Evolutionary conservation across 1,140 invertebrate species (phyloP).

Genomic region (Caenorhabditis brenneri): DNA sequence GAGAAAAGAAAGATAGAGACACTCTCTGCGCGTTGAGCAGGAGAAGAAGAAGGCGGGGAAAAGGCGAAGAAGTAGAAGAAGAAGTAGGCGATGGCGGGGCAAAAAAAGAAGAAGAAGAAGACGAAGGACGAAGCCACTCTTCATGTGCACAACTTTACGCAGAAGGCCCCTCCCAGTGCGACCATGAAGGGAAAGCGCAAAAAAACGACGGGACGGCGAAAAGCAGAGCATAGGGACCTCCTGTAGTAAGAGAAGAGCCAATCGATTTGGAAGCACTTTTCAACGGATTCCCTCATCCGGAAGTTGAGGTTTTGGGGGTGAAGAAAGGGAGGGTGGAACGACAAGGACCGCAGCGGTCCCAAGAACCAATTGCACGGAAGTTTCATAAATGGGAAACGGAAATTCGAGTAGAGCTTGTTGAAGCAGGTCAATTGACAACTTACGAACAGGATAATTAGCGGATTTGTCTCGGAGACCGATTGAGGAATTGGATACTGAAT

Average conservation of each 20-base stretch:
- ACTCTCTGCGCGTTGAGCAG: not conserved
- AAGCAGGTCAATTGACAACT: not conserved
- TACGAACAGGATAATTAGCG: not conserved
- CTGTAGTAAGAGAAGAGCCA: not conserved
- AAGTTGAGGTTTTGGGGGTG: not conserved
- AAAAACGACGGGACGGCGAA: slow-evolving; percentile 8
- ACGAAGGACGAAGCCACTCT: slow-evolving; percentile 35
- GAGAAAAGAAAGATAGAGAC: slow-evolving; percentile 35
- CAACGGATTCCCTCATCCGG: slow-evolving; percentile 29
- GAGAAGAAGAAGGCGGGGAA: not conserved
- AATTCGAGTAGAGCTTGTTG: not conserved
- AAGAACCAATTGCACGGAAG: not conserved
- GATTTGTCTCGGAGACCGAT: not conserved
- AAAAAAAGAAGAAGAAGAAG: not conserved
- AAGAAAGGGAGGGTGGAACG: not conserved
- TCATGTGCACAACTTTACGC: slow-evolving; percentile 35
- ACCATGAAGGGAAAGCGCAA: slow-evolving; percentile 13
- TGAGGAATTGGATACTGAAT: slow-evolving; percentile 4
- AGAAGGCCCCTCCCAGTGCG: slow-evolving; percentile 38
- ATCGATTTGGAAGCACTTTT: slow-evolving; percentile 25
- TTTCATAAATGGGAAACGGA: not conserved
- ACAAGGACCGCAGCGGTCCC: not conserved
- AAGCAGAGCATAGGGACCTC: slow-evolving; percentile 13
- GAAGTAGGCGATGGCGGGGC: not conserved
- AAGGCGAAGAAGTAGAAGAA: not conserved